Evolutionary conservation across 2,797 vertebrate species (phyloP).

Genomic region (Myotis findleyi): DNA sequence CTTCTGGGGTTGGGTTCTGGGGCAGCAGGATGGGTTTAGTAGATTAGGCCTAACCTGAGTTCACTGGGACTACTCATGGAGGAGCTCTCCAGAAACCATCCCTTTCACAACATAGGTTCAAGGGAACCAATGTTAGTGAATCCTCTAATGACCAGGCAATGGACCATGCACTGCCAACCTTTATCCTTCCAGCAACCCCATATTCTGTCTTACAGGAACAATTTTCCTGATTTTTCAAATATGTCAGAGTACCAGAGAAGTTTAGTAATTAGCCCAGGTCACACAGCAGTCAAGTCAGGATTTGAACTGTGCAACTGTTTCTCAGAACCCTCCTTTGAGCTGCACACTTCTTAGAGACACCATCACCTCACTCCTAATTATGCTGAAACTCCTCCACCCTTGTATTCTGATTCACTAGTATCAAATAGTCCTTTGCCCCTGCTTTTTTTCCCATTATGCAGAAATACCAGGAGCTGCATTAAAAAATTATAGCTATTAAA

Average conservation of each 20-base stretch:
- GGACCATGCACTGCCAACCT: background rate
- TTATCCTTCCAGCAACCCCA: background rate
- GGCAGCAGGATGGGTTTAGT: background rate
- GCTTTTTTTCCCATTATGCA: background rate
- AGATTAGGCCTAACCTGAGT: background rate
- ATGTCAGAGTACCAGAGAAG: background rate
- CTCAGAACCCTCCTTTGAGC: background rate
- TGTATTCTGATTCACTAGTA: background rate
- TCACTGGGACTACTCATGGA: background rate
- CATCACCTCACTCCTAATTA: background rate
- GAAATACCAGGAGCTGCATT: background rate
- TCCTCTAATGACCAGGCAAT: background rate
- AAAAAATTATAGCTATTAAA: background rate
- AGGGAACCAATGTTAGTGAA: background rate
- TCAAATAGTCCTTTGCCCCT: background rate
- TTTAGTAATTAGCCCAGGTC: background rate
- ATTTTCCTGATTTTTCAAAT: background rate
- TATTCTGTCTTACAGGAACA: background rate
- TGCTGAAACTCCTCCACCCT: background rate
- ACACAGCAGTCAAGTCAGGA: background rate
- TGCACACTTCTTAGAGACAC: background rate
- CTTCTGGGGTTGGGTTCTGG: background rate
- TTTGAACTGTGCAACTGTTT: background rate
- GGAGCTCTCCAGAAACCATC: background rate
- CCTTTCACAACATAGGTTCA: background rate